phyloP scores from a whole-genome alignment of 2,113 vertebrate species.

The Brachionichthys hirsutus region DNA sequence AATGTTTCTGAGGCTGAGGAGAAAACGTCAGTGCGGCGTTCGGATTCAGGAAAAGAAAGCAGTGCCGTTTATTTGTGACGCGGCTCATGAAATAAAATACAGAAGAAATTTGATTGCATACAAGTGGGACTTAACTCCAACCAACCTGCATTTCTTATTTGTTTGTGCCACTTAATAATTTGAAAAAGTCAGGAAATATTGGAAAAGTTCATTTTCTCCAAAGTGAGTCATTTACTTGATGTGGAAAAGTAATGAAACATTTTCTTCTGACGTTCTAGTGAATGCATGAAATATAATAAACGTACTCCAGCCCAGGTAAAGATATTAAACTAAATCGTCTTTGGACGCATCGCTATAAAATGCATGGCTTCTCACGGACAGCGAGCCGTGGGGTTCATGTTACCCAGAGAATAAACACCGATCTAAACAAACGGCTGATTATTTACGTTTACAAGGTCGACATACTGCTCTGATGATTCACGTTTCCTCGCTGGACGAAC shows the following conservation, averaged over 20 bases:
- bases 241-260: neutral
- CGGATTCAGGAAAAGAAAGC: too few relatives aligned
- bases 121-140: too few relatives aligned
- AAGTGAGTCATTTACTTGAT: too few relatives aligned
- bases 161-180: too few relatives aligned
- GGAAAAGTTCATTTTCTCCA: neutral
- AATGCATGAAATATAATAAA: neutral
- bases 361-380: neutral
- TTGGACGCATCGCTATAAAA: neutral
- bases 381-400: neutral
- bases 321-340: neutral
- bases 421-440: constrained; percentile 5
- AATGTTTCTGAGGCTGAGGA: too few relatives aligned
- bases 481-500: constrained; percentile 56
- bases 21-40: too few relatives aligned
- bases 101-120: too few relatives aligned
- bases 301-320: neutral
- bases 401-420: neutral
- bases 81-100: too few relatives aligned
- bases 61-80: too few relatives aligned
- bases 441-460: constrained; percentile 20
- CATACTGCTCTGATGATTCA: constrained; percentile 52
- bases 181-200: too few relatives aligned
- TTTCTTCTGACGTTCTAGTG: neutral
- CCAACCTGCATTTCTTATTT: too few relatives aligned